These are phyloP conservation scores for Embidobia sp. DNA, from an alignment of 2,888 invertebrate genomes.

Conservation along the genomic window DNA sequence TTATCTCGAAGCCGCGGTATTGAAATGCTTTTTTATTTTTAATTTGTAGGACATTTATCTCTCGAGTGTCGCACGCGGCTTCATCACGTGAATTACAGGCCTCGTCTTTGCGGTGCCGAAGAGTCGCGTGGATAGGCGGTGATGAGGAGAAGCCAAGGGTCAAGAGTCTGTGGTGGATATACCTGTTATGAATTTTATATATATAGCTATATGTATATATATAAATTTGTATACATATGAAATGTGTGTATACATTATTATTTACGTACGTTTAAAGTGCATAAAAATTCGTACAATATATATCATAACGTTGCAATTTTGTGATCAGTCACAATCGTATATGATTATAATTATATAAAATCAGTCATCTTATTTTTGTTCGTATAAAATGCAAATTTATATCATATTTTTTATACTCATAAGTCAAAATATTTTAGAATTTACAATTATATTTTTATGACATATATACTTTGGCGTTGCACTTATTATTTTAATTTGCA, in stretches of 20 bases:
- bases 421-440: too few species aligned
- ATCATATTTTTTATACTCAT: too few species aligned
- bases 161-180: slow-evolving; percentile 69
- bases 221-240: too few species aligned
- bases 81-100: slow-evolving; percentile 81
- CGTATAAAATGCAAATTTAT: too few species aligned
- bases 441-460: too few species aligned
- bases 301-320: not conserved
- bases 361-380: too few species aligned
- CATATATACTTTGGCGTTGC: too few species aligned
- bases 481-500: too few species aligned
- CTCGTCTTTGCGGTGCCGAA: slow-evolving; percentile 76
- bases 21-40: slow-evolving; percentile 71
- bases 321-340: not conserved
- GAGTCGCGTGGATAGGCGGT: slow-evolving; percentile 81
- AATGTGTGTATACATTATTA: slow-evolving; percentile 42
- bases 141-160: slow-evolving; percentile 71
- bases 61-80: slow-evolving; percentile 80
- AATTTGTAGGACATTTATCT: slow-evolving; percentile 76
- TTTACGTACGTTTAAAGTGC: slow-evolving; percentile 6
- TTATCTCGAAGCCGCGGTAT: slow-evolving; percentile 60
- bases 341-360: too few species aligned
- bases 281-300: slow-evolving; percentile 3
- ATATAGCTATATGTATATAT: too few species aligned
- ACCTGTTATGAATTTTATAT: slow-evolving; percentile 62